These are phyloP conservation scores for Hyles euphorbiae DNA, from an alignment of 1,140 invertebrate genomes.

Conservation along the genomic window DNA sequence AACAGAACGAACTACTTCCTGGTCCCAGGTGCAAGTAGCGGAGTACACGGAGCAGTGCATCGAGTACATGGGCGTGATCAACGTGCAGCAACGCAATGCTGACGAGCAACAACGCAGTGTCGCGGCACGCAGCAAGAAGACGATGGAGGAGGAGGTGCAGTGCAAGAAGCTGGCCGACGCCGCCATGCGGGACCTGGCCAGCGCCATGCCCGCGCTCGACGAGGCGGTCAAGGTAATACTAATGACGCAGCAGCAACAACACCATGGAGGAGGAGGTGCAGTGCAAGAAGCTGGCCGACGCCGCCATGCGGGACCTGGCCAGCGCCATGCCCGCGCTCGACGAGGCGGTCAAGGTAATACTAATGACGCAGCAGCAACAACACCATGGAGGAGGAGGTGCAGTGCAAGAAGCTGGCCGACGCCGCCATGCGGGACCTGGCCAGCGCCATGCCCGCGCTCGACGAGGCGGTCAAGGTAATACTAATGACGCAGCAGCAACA, in stretches of 20 bases:
- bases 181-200: constrained; percentile 86
- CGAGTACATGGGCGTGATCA: constrained; percentile 80
- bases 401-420: too few relatives aligned
- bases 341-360: too few relatives aligned
- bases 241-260: too few relatives aligned
- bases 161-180: constrained; percentile 87
- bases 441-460: too few relatives aligned
- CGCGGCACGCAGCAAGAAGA: constrained; percentile 80
- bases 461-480: too few relatives aligned
- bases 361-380: too few relatives aligned
- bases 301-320: constrained; percentile 86
- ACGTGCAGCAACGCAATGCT: constrained; percentile 85
- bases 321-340: constrained; percentile 20
- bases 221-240: constrained; percentile 83
- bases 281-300: constrained; percentile 85
- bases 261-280: constrained; percentile 47
- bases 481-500: too few relatives aligned
- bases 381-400: too few relatives aligned
- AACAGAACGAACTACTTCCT: too few relatives aligned
- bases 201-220: constrained; percentile 89
- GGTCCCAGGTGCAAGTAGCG: constrained; percentile 77
- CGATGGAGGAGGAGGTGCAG: constrained; percentile 85
- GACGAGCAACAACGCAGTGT: constrained; percentile 86
- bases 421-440: too few relatives aligned
- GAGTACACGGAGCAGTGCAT: constrained; percentile 86